phyloP scores from a whole-genome alignment of 1,140 invertebrate genomes.

The Nasonia giraulti region DNA sequence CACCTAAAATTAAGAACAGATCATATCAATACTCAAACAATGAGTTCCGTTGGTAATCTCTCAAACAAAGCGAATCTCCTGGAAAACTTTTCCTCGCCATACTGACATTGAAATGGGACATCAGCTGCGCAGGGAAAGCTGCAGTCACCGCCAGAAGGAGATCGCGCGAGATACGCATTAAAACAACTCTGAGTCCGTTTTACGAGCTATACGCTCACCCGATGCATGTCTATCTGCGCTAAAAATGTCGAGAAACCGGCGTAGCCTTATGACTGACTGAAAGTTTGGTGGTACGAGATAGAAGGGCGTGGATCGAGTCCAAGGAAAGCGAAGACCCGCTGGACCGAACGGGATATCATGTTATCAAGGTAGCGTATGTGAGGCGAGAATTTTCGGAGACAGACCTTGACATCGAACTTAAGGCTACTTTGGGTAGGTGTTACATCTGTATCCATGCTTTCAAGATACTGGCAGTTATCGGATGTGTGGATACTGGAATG shows the following conservation, averaged over 20 bases:
- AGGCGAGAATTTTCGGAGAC: background rate
- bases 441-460: too few relatives aligned
- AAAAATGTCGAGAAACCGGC: conserved; percentile 29
- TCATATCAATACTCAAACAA: background rate
- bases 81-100: background rate
- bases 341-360: background rate
- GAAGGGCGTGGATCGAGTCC: conserved; percentile 6
- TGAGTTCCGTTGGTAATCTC: background rate
- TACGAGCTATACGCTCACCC: background rate
- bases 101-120: background rate
- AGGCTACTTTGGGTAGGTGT: too few relatives aligned
- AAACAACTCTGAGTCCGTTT: background rate
- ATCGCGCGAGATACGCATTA: background rate
- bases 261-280: background rate
- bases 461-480: too few relatives aligned
- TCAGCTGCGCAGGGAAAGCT: conserved; percentile 32
- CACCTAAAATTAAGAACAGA: background rate
- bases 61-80: background rate
- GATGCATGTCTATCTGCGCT: background rate
- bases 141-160: background rate
- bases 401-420: background rate
- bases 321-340: background rate
- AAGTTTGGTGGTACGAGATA: background rate
- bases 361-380: too few relatives aligned
- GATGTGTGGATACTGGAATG: too few relatives aligned